These are phyloP conservation scores for Mayetiola destructor DNA, from an alignment of 2,888 invertebrate species.

Conservation along the genomic window DNA sequence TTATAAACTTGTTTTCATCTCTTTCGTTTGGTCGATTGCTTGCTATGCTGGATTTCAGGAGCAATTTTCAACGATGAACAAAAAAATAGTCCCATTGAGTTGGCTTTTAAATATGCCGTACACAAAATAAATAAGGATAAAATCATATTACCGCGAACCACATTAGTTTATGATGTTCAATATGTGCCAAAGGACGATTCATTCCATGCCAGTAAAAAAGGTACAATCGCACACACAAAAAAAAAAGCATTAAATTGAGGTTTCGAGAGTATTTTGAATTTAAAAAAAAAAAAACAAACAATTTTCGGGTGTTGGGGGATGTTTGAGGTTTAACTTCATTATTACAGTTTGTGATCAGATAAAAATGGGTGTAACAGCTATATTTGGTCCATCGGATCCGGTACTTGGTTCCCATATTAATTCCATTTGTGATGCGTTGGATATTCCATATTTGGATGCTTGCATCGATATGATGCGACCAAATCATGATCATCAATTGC, in stretches of 20 bases:
- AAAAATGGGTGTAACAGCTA: conserved; percentile 78
- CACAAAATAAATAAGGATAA: conserved; percentile 77
- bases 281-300: too few relatives aligned
- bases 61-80: too few relatives aligned
- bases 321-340: background rate
- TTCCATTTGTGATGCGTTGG: conserved; percentile 91
- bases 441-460: conserved; percentile 89
- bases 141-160: conserved; percentile 68
- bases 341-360: conserved; percentile 75
- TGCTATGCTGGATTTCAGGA: too few relatives aligned
- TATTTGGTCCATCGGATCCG: conserved; percentile 85
- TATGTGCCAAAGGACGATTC: conserved; percentile 82
- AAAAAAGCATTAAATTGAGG: background rate
- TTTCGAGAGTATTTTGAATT: too few relatives aligned
- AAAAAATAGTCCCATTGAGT: too few relatives aligned
- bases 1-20: too few relatives aligned
- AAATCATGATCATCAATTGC: too few relatives aligned
- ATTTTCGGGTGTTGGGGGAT: too few relatives aligned
- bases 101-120: conserved; percentile 85
- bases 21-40: too few relatives aligned
- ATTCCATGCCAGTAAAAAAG: conserved; percentile 86
- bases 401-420: conserved; percentile 87
- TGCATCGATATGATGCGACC: too few relatives aligned
- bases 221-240: conserved; percentile 42
- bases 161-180: conserved; percentile 77